Evolutionary conservation across 2,113 vertebrate species (phyloP).

Genomic region (Equus przewalskii): DNA sequence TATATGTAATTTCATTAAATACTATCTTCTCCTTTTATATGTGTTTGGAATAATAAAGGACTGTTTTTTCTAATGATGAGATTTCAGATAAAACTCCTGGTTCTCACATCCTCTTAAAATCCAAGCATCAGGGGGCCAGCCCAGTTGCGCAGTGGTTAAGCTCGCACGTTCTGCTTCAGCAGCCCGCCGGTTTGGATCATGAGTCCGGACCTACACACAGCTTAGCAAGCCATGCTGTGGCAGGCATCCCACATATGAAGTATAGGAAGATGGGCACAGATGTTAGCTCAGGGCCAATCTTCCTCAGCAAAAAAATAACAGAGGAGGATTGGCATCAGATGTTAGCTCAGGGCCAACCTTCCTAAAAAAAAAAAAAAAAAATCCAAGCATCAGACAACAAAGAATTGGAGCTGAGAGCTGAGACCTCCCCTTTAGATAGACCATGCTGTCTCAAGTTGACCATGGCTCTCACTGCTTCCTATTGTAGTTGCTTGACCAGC

Average conservation of each 20-base stretch:
- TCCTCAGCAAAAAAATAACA: too few species aligned
- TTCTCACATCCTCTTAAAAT: constrained; percentile 11
- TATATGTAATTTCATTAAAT: neutral
- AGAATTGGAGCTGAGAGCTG: neutral
- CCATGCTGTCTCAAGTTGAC: neutral
- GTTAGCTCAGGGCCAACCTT: too few species aligned
- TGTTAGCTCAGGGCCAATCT: too few species aligned
- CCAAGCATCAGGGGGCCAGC: neutral
- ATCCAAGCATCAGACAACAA: neutral
- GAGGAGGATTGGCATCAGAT: too few species aligned
- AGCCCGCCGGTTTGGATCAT: too few species aligned
- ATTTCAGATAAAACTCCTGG: neutral
- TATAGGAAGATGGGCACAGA: too few species aligned
- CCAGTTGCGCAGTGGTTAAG: too few species aligned
- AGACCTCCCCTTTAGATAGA: neutral
- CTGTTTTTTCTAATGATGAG: neutral
- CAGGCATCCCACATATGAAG: too few species aligned
- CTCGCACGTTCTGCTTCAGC: too few species aligned
- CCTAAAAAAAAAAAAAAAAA: neutral
- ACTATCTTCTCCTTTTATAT: neutral
- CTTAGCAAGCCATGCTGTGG: too few species aligned
- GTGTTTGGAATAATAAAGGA: neutral
- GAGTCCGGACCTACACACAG: too few species aligned
- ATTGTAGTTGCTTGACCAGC: too few species aligned
- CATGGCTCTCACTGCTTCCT: neutral